Evolutionary conservation across 2,888 invertebrate species (phyloP).

Genomic region (Drosophila rubida): DNA sequence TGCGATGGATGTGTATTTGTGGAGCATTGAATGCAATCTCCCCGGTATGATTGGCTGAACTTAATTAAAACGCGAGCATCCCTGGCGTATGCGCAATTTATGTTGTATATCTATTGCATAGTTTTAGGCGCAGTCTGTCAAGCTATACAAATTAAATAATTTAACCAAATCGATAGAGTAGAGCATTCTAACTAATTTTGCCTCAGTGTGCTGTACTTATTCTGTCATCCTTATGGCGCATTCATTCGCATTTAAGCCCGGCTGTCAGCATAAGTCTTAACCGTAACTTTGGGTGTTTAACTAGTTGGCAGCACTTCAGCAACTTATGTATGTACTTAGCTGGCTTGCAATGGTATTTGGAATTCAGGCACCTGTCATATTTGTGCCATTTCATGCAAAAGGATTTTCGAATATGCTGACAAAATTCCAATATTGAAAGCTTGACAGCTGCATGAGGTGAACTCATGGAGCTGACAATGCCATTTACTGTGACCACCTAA

Average conservation of each 20-base stretch:
- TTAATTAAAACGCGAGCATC: neutral
- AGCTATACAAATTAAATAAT: neutral
- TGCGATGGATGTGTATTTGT: neutral
- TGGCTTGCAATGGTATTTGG: conserved; percentile 26
- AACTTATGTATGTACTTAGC: conserved; percentile 26
- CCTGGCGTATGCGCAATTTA: conserved; percentile 22
- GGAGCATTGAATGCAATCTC: neutral
- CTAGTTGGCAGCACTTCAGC: conserved; percentile 29
- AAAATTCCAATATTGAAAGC: conserved; percentile 35
- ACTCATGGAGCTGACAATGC: conserved; percentile 28
- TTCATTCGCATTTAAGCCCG: conserved; percentile 29
- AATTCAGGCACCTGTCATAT: conserved; percentile 59
- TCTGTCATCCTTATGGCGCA: neutral
- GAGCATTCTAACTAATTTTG: neutral
- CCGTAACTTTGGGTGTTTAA: conserved; percentile 28
- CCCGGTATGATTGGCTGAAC: neutral
- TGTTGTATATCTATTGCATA: neutral
- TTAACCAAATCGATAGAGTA: neutral
- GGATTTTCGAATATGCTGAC: conserved; percentile 57
- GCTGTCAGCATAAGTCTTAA: conserved; percentile 39
- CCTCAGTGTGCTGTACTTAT: neutral
- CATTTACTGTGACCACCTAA: neutral
- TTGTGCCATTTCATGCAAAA: conserved; percentile 46
- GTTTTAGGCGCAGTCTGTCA: neutral
- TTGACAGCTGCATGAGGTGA: conserved; percentile 36